These are phyloP conservation scores for Lepeophtheirus nordmannii DNA, from an alignment of 2,888 invertebrate genomes.

Conservation along the genomic window DNA sequence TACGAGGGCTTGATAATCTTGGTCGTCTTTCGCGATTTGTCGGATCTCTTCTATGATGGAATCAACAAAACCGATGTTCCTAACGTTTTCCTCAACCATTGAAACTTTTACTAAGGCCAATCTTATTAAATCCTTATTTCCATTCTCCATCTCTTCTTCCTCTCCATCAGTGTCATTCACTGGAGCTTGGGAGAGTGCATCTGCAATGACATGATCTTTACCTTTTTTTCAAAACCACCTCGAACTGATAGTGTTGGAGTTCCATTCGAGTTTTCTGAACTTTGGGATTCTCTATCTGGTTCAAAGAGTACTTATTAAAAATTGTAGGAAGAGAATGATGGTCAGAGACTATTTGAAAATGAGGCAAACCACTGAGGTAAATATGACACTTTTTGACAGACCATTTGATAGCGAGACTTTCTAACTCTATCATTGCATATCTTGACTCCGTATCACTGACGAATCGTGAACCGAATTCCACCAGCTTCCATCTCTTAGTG, in stretches of 20 bases:
- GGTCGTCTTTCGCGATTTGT: too few relatives aligned
- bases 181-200: neutral
- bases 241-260: neutral
- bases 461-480: constrained; percentile 18
- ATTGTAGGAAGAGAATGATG: neutral
- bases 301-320: neutral
- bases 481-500: constrained; percentile 21
- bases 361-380: neutral
- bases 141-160: too few relatives aligned
- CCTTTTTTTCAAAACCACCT: neutral
- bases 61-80: too few relatives aligned
- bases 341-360: neutral
- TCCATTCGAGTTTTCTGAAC: neutral
- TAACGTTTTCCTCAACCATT: too few relatives aligned
- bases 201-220: neutral
- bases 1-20: too few relatives aligned
- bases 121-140: too few relatives aligned
- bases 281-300: neutral
- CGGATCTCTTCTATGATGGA: too few relatives aligned
- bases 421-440: neutral
- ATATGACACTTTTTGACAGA: neutral
- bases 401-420: neutral
- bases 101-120: too few relatives aligned
- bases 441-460: neutral
- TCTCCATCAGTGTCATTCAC: neutral